A percentile compares a stretch with the other conserved stretches of the same genome.
phyloP scores from a whole-genome alignment of 2,888 invertebrate genomes.

The Drosophila anomelani region DNA sequence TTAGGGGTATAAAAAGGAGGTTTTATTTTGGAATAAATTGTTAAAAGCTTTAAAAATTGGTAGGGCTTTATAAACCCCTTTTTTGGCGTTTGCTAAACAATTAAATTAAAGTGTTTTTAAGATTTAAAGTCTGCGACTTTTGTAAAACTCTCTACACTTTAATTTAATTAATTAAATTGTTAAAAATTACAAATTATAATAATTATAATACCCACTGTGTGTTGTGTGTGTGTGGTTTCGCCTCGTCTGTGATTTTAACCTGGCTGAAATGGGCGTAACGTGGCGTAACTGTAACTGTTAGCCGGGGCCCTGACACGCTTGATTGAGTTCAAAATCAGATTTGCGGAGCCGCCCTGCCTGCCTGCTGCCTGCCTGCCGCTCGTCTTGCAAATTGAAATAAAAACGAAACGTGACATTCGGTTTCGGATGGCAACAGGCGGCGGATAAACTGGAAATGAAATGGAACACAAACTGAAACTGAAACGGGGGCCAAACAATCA shows the following conservation, averaged over 20 bases:
- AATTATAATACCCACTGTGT: neutral
- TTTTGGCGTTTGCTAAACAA: neutral
- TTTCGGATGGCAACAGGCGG: conserved; percentile 44
- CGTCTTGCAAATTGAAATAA: conserved; percentile 49
- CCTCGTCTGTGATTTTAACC: neutral
- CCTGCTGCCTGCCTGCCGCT: neutral
- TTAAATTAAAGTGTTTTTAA: neutral
- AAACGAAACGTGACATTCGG: conserved; percentile 51
- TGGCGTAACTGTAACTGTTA: conserved; percentile 36
- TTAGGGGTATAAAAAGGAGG: neutral
- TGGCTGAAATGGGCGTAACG: conserved; percentile 11
- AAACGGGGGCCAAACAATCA: conserved; percentile 24
- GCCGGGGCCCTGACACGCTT: conserved; percentile 39
- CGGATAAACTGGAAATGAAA: conserved; percentile 17
- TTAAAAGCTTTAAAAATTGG: neutral
- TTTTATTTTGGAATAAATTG: neutral
- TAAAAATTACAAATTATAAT: neutral
- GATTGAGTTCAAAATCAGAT: conserved; percentile 53
- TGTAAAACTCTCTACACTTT: neutral
- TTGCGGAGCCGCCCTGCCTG: conserved; percentile 22
- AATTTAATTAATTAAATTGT: neutral
- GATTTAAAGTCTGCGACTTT: neutral
- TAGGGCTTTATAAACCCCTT: neutral
- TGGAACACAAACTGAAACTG: conserved; percentile 8
- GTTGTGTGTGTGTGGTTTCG: conserved; percentile 4